Base-by-base conservation (phyloP, 2,113 vertebrate species). In the Ibidorhyncha struthersii region DNA sequence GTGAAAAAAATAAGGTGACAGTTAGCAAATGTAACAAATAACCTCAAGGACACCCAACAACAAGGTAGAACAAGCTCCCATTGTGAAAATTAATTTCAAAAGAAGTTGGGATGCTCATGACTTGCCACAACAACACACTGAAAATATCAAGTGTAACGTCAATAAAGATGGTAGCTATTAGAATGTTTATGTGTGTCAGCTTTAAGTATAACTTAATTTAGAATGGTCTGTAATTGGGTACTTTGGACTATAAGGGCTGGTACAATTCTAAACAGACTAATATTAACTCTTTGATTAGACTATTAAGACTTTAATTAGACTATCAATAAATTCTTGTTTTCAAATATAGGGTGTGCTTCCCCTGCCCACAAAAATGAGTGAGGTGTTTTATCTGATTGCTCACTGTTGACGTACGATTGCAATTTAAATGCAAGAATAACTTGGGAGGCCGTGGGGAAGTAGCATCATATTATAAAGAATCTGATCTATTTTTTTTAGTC, bases 391-490 rank as follows among this genome's bases (percentile, higher is more conserved):
- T 40, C 3, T 40, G 45, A 32, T 76, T 82, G 4, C 3, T 86
- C 16, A 36, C 3, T 67, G 22, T 66, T 80, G 18, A 29, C 3
- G 20, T 52, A 43, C 13, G 14, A 38, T 43, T n/a, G 25, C 6
- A 70, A 56, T 63, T 69, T 2, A 10, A 62, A 66, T 20, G 14
- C 14, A 18, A 80, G 8, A 82, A 72, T 36, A 82, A 79, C 5
- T 43, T 36, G 2, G 1, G 19, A 16, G 14, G 2, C 0, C 1
- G 29, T 6, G 43, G 43, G 5, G n/a, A 38, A 4, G 2, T 66
- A 38, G 14, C 16, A 27, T 30, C 1, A 30, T 27, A 34, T 16
- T 26, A 4, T 80, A 50, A 73, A 88, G 45, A 41, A 55, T 56
- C 17, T 66, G 8, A 43, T 45, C 1, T 41, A 11, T 50, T 65